Conservation (phyloP, 2,113 vertebrate species). For the Copsychus sechellarum region DNA sequence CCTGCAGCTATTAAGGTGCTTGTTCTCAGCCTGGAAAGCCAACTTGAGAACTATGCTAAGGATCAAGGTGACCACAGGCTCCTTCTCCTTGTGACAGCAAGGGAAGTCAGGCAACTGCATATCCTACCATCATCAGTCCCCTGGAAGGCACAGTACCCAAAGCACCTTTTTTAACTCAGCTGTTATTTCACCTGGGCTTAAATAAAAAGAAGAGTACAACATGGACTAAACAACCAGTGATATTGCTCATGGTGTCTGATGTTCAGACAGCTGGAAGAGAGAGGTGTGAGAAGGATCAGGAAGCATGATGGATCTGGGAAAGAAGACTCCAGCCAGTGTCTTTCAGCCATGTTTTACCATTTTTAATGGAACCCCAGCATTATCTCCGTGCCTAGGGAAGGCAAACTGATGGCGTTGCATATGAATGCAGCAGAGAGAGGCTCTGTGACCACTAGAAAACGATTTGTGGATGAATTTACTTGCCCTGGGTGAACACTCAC, state of each 20-base stretch:
- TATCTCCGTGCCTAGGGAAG: neutral
- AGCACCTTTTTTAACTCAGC: neutral
- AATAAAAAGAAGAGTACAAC: neutral
- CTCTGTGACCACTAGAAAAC: neutral
- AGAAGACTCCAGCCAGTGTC: neutral
- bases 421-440: neutral
- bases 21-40: neutral
- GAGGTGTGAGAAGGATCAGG: neutral
- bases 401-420: neutral
- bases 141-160: neutral
- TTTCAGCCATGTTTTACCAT: neutral
- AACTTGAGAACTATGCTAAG: neutral
- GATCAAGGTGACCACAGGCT: neutral
- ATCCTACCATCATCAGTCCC: neutral
- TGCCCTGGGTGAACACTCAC: slow-evolving; percentile 80
- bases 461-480: neutral
- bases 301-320: fast-evolving
- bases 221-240: neutral
- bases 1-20: neutral
- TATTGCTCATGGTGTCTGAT: neutral
- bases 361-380: neutral
- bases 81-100: neutral
- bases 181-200: neutral
- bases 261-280: neutral
- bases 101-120: neutral